Percentiles rank a stretch among this genome's conserved stretches.
Conservation (phyloP, 2,888 invertebrate species). For the Nasonovia ribisnigri region DNA sequence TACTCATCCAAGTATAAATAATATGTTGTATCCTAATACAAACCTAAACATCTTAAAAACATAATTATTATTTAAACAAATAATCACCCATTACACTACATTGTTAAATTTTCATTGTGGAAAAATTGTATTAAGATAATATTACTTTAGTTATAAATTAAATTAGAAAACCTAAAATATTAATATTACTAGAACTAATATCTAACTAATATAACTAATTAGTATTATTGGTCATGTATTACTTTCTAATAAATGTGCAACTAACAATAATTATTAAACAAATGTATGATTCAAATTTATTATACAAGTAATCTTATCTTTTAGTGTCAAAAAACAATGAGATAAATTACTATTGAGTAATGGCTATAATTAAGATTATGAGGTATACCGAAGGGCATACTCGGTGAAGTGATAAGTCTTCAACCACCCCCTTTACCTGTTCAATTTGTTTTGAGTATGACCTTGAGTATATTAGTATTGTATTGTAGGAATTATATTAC, state of each 20-base stretch:
- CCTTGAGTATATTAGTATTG: not conserved
- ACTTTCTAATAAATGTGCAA: not conserved
- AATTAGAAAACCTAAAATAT: not conserved
- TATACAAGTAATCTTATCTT: not conserved
- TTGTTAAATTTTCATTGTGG: not conserved
- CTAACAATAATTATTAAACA: not conserved
- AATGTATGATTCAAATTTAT: not conserved
- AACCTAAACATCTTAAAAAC: not conserved
- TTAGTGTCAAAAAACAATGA: not conserved
- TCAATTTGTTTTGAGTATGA: not conserved
- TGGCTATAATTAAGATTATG: not conserved
- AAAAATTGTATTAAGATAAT: not conserved
- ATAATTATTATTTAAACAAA: slow-evolving; percentile 12
- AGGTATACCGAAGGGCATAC: not conserved
- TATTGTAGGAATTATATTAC: no score
- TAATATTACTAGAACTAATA: not conserved
- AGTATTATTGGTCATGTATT: not conserved
- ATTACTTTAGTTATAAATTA: not conserved
- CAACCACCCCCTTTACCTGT: not conserved
- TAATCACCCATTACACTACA: not conserved
- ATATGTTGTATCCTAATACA: not conserved
- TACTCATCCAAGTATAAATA: not conserved
- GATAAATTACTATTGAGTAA: not conserved
- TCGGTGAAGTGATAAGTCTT: not conserved
- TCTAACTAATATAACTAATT: not conserved